phyloP scores from a whole-genome alignment of 2,113 vertebrate species.

The Taurulus bubalis region DNA sequence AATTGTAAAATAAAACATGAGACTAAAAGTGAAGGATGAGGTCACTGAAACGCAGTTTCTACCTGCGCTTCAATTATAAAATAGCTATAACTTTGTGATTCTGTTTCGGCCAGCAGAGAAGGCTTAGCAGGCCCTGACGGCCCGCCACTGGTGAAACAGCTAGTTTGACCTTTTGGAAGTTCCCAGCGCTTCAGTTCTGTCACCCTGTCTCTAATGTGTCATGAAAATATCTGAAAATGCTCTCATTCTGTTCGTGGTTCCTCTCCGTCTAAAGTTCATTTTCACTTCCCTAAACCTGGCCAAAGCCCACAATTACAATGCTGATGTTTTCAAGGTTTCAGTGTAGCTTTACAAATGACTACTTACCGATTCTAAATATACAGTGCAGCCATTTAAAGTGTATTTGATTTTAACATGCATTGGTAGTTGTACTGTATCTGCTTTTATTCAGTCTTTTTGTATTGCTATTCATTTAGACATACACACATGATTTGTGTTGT shows the following conservation, averaged over 20 bases:
- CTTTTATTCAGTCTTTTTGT: not conserved
- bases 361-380: not conserved
- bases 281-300: conserved; percentile 27
- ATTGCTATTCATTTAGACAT: not conserved
- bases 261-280: conserved; percentile 6
- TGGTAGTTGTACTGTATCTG: not conserved
- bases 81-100: too few relatives aligned
- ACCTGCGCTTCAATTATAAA: too few relatives aligned
- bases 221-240: conserved; percentile 2
- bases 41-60: too few relatives aligned
- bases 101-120: too few relatives aligned
- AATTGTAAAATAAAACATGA: conserved; percentile 1
- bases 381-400: not conserved
- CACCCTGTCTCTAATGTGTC: conserved; percentile 31
- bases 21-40: not conserved
- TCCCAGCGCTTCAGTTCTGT: not conserved
- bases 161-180: not conserved
- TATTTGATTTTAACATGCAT: not conserved
- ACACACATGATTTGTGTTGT: not conserved
- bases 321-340: not conserved
- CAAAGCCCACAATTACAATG: not conserved
- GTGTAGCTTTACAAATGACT: not conserved
- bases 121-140: too few relatives aligned
- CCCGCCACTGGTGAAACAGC: too few relatives aligned
- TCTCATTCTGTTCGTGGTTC: not conserved